Conservation (phyloP, 2,113 vertebrate species). For the Paradoxurus hermaphroditus region DNA sequence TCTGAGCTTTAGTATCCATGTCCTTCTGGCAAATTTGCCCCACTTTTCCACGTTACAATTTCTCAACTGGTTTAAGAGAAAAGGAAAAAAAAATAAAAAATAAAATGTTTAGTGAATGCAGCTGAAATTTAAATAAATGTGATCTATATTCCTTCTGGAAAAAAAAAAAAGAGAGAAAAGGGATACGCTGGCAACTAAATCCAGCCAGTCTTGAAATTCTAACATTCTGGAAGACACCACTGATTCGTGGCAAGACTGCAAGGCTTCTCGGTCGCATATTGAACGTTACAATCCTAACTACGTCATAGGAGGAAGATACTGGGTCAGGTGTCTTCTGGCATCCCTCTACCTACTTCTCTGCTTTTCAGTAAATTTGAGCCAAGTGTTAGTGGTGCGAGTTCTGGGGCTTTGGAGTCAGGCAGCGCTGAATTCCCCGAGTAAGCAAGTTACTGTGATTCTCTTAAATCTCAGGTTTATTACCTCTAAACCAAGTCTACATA, state of each 20-base stretch:
- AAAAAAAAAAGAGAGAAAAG: background rate
- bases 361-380: background rate
- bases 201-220: background rate
- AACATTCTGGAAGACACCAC: background rate
- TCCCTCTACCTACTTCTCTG: background rate
- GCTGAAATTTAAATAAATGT: too few species aligned
- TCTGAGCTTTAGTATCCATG: background rate
- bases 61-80: background rate
- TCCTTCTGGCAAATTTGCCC: background rate
- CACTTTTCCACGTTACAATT: background rate
- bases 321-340: background rate
- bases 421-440: background rate
- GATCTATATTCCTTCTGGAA: too few species aligned
- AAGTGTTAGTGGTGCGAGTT: fast-evolving
- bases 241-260: background rate
- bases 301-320: background rate
- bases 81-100: too few species aligned
- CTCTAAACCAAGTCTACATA: background rate
- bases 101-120: too few species aligned
- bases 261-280: too few species aligned
- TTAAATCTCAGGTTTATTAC: background rate
- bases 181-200: background rate
- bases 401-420: background rate
- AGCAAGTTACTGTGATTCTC: background rate
- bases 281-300: background rate